These are phyloP conservation scores for Polymixis flavicincta DNA, from an alignment of 2,888 invertebrate species.

Conservation along the genomic window DNA sequence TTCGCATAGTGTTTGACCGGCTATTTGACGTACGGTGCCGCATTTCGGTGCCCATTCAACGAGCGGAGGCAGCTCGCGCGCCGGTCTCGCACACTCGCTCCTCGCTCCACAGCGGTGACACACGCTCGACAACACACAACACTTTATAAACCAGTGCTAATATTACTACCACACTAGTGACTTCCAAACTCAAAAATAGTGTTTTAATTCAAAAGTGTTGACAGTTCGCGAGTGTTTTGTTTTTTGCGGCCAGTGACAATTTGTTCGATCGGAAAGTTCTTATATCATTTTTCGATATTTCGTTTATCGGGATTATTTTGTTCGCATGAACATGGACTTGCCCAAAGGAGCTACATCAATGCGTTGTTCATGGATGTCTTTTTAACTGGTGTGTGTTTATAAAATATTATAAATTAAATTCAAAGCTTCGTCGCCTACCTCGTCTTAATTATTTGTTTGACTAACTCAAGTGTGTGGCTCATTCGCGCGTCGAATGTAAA, in stretches of 20 bases:
- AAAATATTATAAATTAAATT: constrained; percentile 68
- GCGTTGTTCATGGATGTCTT: constrained; percentile 91
- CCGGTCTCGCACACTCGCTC: constrained; percentile 85
- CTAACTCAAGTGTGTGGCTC: constrained; percentile 68
- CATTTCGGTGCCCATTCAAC: constrained; percentile 91
- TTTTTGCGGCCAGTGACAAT: constrained; percentile 76
- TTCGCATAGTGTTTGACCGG: constrained; percentile 89
- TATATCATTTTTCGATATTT: constrained; percentile 70
- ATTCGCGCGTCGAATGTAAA: constrained; percentile 73
- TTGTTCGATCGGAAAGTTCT: constrained; percentile 67
- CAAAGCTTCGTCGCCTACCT: constrained; percentile 50
- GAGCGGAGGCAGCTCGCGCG: constrained; percentile 89
- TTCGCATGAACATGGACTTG: constrained; percentile 89
- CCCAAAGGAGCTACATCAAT: constrained; percentile 88
- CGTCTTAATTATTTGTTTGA: constrained; percentile 63
- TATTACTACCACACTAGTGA: constrained; percentile 73
- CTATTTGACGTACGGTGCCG: constrained; percentile 90
- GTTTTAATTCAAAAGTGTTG: constrained; percentile 66
- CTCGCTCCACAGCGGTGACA: constrained; percentile 82
- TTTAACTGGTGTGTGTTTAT: constrained; percentile 89
- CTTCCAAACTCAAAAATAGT: constrained; percentile 71
- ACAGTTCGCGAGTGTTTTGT: constrained; percentile 72
- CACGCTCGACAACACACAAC: constrained; percentile 75
- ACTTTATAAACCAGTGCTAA: constrained; percentile 75
- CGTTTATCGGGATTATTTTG: constrained; percentile 77